Conservation (phyloP, 2,113 vertebrate genomes). For the Gallinago paraguaiae region DNA sequence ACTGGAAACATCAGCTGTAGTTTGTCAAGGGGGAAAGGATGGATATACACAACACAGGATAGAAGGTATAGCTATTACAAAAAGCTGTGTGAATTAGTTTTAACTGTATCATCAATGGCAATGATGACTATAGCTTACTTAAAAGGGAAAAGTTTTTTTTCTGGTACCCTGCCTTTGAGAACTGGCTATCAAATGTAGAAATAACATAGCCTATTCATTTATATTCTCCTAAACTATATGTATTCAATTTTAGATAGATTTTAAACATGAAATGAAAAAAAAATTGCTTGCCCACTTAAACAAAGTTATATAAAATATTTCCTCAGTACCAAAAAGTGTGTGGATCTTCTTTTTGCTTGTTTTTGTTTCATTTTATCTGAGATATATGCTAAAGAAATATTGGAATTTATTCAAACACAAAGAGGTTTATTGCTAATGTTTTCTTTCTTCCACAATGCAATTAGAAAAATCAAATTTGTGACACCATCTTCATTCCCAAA, state of each 20-base stretch:
- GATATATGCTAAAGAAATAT: neutral
- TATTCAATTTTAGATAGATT: neutral
- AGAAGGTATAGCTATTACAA: neutral
- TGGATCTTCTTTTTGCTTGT: neutral
- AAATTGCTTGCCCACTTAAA: neutral
- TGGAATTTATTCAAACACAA: neutral
- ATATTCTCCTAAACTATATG: neutral
- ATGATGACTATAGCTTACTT: neutral
- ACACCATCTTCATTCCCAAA: neutral
- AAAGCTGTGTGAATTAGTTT: neutral
- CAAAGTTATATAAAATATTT: neutral
- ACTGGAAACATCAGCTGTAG: neutral
- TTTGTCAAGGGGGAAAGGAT: neutral
- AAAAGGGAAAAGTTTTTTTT: neutral
- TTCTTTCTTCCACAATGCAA: neutral
- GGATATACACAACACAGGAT: neutral
- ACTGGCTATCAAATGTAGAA: neutral
- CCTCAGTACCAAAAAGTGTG: neutral
- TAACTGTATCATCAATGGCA: neutral
- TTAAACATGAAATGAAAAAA: neutral
- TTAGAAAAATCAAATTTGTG: neutral
- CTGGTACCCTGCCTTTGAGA: fast-evolving
- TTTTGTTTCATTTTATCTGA: neutral
- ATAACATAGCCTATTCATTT: neutral
- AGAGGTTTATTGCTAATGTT: neutral